These are phyloP conservation scores for Salminus brasiliensis DNA, from an alignment of 2,113 vertebrate species.

Conservation along the genomic window DNA sequence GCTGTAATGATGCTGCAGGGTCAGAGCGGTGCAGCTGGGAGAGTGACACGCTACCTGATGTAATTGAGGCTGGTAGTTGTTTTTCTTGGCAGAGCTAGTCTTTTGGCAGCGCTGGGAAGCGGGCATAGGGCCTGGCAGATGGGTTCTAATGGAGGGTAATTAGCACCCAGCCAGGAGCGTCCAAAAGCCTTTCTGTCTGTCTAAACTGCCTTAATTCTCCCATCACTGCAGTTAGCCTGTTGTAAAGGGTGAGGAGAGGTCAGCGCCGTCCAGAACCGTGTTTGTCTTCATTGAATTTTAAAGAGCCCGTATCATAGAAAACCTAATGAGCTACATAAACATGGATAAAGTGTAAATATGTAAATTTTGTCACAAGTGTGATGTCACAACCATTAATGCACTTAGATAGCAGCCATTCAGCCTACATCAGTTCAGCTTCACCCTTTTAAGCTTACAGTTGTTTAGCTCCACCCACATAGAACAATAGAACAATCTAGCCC, in stretches of 20 bases:
- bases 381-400: not conserved
- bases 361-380: no score
- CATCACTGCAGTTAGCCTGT: not conserved
- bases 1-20: not conserved
- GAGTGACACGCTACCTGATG: constrained; percentile 7
- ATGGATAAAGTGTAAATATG: no score
- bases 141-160: constrained; percentile 45
- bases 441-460: no score
- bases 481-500: no score
- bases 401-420: not conserved
- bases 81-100: constrained; percentile 37
- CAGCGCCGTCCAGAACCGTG: not conserved
- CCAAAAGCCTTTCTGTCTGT: constrained; percentile 32
- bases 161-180: constrained; percentile 5
- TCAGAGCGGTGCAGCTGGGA: constrained; percentile 3
- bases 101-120: constrained; percentile 38
- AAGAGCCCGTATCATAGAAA: not conserved
- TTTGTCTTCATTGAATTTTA: not conserved
- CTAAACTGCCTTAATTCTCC: constrained; percentile 15
- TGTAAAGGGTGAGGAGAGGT: not conserved
- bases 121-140: constrained; percentile 37
- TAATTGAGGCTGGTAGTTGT: constrained; percentile 41
- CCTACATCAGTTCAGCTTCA: no score
- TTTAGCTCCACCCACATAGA: no score
- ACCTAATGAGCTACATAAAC: no score